Percentiles rank a stretch among this genome's conserved stretches.
Conservation (phyloP, 2,797 vertebrate species). For the Sebastes nivosus region DNA sequence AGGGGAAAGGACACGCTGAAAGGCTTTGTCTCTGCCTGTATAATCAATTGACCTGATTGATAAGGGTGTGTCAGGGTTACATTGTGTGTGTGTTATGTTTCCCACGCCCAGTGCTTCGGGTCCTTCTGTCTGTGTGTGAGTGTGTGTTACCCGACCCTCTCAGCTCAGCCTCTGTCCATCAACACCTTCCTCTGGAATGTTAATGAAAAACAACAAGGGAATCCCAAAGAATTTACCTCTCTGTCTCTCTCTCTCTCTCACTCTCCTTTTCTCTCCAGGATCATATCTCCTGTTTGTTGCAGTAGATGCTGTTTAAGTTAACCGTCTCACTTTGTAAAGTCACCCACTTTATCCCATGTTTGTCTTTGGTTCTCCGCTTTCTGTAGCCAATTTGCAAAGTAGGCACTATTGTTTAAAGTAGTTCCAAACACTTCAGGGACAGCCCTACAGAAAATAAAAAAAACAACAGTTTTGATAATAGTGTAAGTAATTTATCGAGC, state of each 20-base stretch:
- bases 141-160: slow-evolving; percentile 62
- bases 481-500: not conserved
- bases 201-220: slow-evolving; percentile 80
- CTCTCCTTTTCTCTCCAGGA: slow-evolving; percentile 15
- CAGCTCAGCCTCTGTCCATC: slow-evolving; percentile 71
- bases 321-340: not conserved
- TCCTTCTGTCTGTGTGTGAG: slow-evolving; percentile 5
- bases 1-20: slow-evolving; percentile 59
- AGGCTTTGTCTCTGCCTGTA: slow-evolving; percentile 67
- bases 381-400: not conserved
- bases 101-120: slow-evolving; percentile 67
- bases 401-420: not conserved
- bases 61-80: slow-evolving; percentile 75
- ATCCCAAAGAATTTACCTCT: slow-evolving; percentile 64
- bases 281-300: slow-evolving; percentile 12
- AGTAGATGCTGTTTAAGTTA: not conserved
- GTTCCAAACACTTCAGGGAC: not conserved
- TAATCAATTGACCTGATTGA: slow-evolving; percentile 83
- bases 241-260: not conserved
- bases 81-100: slow-evolving; percentile 77
- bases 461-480: not conserved
- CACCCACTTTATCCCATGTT: not conserved
- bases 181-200: slow-evolving; percentile 78
- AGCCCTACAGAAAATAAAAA: not conserved
- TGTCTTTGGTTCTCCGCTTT: not conserved